phyloP scores from a whole-genome alignment of 2,888 invertebrate genomes.

The Diachrysia chrysitis region DNA sequence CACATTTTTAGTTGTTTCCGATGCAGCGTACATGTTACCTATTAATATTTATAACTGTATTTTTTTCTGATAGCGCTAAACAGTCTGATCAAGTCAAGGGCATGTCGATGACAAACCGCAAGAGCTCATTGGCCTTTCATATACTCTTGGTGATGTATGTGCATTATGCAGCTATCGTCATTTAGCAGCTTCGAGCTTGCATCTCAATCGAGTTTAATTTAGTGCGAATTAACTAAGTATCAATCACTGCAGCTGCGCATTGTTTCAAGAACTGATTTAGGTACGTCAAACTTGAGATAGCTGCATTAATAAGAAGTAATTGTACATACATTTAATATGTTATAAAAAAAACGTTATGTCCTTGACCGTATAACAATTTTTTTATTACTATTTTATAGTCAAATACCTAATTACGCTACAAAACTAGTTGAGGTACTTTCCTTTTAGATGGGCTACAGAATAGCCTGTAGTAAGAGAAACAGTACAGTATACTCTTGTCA shows the following conservation, averaged over 20 bases:
- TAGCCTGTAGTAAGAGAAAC: no score
- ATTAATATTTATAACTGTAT: conserved; percentile 2
- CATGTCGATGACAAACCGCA: neutral
- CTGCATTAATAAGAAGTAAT: no score
- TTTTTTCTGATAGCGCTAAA: neutral
- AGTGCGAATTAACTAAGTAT: neutral
- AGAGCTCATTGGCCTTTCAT: neutral
- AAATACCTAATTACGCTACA: no score
- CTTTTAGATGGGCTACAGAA: no score
- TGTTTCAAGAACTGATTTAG: neutral
- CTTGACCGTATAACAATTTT: no score
- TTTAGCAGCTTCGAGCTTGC: no score
- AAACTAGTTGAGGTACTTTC: no score
- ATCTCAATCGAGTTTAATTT: conserved; percentile 5
- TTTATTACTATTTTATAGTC: no score
- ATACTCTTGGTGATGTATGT: neutral
- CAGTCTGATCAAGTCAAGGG: conserved; percentile 6
- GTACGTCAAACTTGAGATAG: neutral
- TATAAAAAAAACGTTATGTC: no score
- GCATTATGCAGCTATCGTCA: neutral
- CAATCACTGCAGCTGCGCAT: neutral
- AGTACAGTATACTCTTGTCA: no score
- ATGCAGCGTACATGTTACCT: neutral
- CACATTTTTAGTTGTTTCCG: neutral
- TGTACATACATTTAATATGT: no score